phyloP scores from a whole-genome alignment of 2,113 vertebrate genomes.

The Clarias batrachus region DNA sequence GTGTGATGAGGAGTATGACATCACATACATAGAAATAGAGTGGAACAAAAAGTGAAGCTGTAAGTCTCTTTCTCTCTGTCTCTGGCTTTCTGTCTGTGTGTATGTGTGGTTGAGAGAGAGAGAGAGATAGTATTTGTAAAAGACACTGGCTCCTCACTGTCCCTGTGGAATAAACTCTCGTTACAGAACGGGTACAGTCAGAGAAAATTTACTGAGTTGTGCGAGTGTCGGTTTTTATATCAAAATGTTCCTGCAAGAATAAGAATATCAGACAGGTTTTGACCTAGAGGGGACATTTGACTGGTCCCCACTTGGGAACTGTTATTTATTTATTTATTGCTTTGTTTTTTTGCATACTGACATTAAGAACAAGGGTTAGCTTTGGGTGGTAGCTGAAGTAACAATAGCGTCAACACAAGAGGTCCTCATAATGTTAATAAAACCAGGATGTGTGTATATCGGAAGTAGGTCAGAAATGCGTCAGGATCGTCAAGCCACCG shows the following conservation, averaged over 20 bases:
- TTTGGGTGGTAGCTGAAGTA: not conserved
- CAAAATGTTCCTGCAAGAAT: not conserved
- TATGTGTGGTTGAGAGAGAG: not conserved
- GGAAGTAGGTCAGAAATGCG: constrained; percentile 69
- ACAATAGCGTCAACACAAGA: not conserved
- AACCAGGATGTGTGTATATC: not conserved
- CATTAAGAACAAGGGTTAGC: not conserved
- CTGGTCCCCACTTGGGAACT: no score
- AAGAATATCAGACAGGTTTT: not conserved
- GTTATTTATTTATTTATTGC: no score
- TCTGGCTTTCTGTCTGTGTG: no score
- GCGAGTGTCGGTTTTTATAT: not conserved
- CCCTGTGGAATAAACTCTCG: constrained; percentile 41
- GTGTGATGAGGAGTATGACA: constrained; percentile 8
- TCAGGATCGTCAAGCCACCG: constrained; percentile 59
- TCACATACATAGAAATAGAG: constrained; percentile 1
- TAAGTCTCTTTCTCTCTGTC: no score
- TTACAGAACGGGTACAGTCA: constrained; percentile 14
- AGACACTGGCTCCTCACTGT: constrained; percentile 25
- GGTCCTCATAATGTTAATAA: not conserved
- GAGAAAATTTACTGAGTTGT: constrained; percentile 25
- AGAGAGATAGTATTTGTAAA: not conserved
- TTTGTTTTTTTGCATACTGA: no score
- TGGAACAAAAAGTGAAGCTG: not conserved
- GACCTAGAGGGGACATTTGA: not conserved